Base-by-base conservation (phyloP, 2,888 invertebrate genomes). In the Isoperla grammatica region DNA sequence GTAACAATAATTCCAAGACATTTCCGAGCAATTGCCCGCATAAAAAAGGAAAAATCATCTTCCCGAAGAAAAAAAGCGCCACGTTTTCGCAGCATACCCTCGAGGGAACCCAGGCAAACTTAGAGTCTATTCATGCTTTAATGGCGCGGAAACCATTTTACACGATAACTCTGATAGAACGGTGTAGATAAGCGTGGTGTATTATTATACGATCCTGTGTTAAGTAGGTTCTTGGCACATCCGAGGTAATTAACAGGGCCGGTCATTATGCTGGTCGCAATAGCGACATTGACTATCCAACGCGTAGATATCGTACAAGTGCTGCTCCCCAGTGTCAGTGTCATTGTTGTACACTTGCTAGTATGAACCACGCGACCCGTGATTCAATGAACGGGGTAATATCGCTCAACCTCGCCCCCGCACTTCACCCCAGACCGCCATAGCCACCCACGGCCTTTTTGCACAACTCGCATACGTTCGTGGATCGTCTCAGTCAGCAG, bases 1-100 rank as follows among this genome's bases (percentile, higher is more conserved):
- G 53, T 53, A 39, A 53, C 53, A 53, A 53, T 53, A 53, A 53
- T 53, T 53, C 13, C 53, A 19, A 39, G 53, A n/a, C 53, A 39
- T 53, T 53, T 53, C 53, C 53, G 37, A 13, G 53, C 53, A 53
- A 53, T 53, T 53, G 53, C 53, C 15, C 53, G 39, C 19, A 37
- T 29, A 29, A 29, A 29, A 29, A 29, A 29, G 29, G 29, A 29
- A 53, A 15, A 53, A 53, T 22, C 35, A 53, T 37, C 35, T 39
- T 15, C n/a, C 53, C 53, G 53, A 39, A 17, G 39, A 53, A 53
- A 53, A 53, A 20, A 37, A n/a, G n/a, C 29, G 4, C 29, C 29
- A 29, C 29, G 4, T 29, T 29, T 29, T 29, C 29, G 4, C 29
- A 29, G 8, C 29, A 29, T 29, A n/a, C 29, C 29, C 29, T 29